Evolutionary conservation across 2,113 vertebrate species (phyloP).

Genomic region (Nesospiza acunhae): DNA sequence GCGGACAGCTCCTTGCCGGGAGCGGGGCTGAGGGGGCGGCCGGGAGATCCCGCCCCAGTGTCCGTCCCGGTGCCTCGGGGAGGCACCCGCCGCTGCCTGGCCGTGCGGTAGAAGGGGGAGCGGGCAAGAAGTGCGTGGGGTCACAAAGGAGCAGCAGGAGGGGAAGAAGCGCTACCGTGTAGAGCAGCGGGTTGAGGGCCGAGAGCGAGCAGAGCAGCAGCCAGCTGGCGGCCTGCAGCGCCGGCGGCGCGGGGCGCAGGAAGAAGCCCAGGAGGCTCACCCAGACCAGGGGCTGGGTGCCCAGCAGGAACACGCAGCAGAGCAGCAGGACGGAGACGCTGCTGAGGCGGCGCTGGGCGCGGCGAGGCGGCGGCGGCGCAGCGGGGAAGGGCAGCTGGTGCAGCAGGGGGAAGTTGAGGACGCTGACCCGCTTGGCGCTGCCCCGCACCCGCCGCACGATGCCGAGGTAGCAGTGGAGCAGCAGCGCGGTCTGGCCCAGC

Average conservation of each 20-base stretch:
- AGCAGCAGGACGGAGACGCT: conserved; percentile 84
- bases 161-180: conserved; percentile 53
- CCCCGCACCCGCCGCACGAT: conserved; percentile 85
- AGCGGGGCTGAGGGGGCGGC: neutral
- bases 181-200: conserved; percentile 85
- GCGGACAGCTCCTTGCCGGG: neutral
- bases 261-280: conserved; percentile 79
- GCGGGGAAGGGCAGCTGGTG: conserved; percentile 83
- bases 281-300: conserved; percentile 85
- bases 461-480: conserved; percentile 85
- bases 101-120: neutral
- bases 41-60: neutral
- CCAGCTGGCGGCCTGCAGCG: conserved; percentile 80
- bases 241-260: conserved; percentile 74
- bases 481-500: conserved; percentile 80
- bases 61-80: neutral
- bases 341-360: conserved; percentile 81
- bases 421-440: conserved; percentile 86
- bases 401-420: conserved; percentile 86
- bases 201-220: conserved; percentile 83
- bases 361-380: conserved; percentile 68
- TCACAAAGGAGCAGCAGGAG: neutral
- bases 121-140: too few relatives aligned
- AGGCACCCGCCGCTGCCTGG: neutral
- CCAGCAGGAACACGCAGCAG: conserved; percentile 82